phyloP scores from a whole-genome alignment of 2,888 invertebrate genomes.

The Trachelus tabidus region DNA sequence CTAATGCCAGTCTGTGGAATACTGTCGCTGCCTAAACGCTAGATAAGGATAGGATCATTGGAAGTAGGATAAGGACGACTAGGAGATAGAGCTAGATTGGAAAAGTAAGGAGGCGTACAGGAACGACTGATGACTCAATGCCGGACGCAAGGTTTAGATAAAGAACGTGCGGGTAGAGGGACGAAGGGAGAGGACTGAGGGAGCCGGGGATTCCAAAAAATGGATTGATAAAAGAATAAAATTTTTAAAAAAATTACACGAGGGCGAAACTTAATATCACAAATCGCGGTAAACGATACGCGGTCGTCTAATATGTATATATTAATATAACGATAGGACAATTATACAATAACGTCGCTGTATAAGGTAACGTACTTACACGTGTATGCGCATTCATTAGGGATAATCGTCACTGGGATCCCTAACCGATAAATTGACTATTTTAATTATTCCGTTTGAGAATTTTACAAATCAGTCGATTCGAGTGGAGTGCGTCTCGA shows the following conservation, averaged over 20 bases:
- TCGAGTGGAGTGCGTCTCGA: slow-evolving; percentile 36
- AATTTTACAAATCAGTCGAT: slow-evolving; percentile 63
- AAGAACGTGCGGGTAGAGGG: not conserved
- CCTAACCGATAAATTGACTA: slow-evolving; percentile 64
- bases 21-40: slow-evolving; percentile 56
- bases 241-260: slow-evolving; percentile 10
- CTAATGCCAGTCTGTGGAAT: slow-evolving; percentile 61
- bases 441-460: slow-evolving; percentile 54
- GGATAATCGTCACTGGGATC: slow-evolving; percentile 48
- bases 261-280: slow-evolving; percentile 43
- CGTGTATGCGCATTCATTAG: slow-evolving; percentile 31
- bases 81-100: slow-evolving; percentile 18
- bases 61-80: not conserved
- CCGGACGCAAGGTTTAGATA: not conserved
- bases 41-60: slow-evolving; percentile 14
- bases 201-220: slow-evolving; percentile 7
- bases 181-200: not conserved
- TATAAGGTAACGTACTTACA: slow-evolving; percentile 12
- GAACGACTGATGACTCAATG: slow-evolving; percentile 4
- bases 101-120: not conserved
- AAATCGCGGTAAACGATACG: slow-evolving; percentile 35
- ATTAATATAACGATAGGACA: slow-evolving; percentile 1
- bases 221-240: slow-evolving; percentile 7
- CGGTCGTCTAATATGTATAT: not conserved
- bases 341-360: slow-evolving; percentile 3